phyloP scores from a whole-genome alignment of 2,888 invertebrate genomes.

The Fissipunctia ypsillon region DNA sequence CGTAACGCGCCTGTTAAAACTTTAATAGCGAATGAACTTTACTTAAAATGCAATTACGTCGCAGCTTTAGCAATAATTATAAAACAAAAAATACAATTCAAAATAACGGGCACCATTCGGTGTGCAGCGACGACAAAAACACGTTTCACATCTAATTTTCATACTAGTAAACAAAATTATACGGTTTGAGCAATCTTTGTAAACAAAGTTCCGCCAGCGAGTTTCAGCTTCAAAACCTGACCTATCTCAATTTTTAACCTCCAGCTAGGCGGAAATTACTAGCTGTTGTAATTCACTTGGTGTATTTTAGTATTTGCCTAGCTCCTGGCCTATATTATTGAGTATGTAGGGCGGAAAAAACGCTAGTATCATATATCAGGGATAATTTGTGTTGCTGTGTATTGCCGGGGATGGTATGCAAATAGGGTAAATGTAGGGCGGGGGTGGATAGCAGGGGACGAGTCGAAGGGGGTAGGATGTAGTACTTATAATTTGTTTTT shows the following conservation, averaged over 20 bases:
- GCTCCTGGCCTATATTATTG: constrained; percentile 49
- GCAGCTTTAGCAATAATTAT: background rate
- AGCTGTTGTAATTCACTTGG: constrained; percentile 21
- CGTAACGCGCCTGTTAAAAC: background rate
- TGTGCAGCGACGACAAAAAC: constrained; percentile 11
- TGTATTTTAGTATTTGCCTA: constrained; percentile 22
- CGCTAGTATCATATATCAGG: constrained; percentile 57
- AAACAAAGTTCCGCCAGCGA: constrained; percentile 12
- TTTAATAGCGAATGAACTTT: constrained; percentile 10
- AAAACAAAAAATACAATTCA: constrained; percentile 9
- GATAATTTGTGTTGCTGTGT: constrained; percentile 61
- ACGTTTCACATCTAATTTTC: constrained; percentile 18
- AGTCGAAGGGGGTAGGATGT: constrained; percentile 6
- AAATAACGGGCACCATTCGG: constrained; percentile 16
- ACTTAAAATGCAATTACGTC: constrained; percentile 10
- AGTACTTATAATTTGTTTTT: constrained; percentile 54
- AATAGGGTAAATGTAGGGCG: constrained; percentile 50
- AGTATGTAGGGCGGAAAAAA: constrained; percentile 46
- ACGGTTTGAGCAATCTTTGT: constrained; percentile 14
- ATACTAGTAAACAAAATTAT: constrained; percentile 13
- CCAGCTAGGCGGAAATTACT: constrained; percentile 12
- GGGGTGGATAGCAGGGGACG: constrained; percentile 14
- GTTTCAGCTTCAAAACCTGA: constrained; percentile 41
- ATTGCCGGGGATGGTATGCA: constrained; percentile 59
- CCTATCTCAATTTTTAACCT: constrained; percentile 47